phyloP scores from a whole-genome alignment of 2,888 invertebrate species.

The Anticlea derivata region DNA sequence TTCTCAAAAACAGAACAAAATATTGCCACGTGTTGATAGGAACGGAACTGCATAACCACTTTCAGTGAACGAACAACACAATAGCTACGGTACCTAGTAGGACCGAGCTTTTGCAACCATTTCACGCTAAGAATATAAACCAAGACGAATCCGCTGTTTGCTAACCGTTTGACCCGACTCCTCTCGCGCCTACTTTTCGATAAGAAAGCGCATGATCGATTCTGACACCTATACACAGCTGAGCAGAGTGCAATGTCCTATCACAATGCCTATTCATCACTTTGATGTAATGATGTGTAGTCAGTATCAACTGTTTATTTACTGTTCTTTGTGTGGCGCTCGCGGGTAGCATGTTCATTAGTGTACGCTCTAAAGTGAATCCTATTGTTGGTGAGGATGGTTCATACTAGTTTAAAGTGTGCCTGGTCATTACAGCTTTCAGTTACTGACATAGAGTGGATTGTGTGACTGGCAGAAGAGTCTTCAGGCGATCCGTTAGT shows the following conservation, averaged over 20 bases:
- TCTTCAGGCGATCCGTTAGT: conserved; percentile 75
- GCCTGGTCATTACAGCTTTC: conserved; percentile 38
- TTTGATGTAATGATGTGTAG: conserved; percentile 79
- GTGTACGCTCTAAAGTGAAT: conserved; percentile 39
- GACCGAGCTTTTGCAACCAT: conserved; percentile 64
- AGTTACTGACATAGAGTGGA: conserved; percentile 40
- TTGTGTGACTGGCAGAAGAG: conserved; percentile 72
- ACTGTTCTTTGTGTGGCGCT: conserved; percentile 55
- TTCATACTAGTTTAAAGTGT: conserved; percentile 37
- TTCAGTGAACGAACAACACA: conserved; percentile 58
- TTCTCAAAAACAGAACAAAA: conserved; percentile 5
- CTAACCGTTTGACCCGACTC: conserved; percentile 76
- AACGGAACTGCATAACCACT: conserved; percentile 46
- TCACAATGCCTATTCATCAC: conserved; percentile 64
- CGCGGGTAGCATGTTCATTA: conserved; percentile 48
- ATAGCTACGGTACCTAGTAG: conserved; percentile 41
- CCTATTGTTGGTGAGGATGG: conserved; percentile 40
- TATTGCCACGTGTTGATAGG: conserved; percentile 27
- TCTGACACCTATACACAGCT: conserved; percentile 54
- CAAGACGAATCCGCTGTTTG: conserved; percentile 75
- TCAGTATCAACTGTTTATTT: conserved; percentile 81
- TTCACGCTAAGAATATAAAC: conserved; percentile 63
- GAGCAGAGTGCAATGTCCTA: conserved; percentile 64
- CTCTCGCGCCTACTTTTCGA: conserved; percentile 71
- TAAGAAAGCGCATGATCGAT: conserved; percentile 57